A percentile compares a stretch with the other conserved stretches of the same genome.
phyloP scores from a whole-genome alignment of 2,113 vertebrate genomes.

The Macquaria ambigua region DNA sequence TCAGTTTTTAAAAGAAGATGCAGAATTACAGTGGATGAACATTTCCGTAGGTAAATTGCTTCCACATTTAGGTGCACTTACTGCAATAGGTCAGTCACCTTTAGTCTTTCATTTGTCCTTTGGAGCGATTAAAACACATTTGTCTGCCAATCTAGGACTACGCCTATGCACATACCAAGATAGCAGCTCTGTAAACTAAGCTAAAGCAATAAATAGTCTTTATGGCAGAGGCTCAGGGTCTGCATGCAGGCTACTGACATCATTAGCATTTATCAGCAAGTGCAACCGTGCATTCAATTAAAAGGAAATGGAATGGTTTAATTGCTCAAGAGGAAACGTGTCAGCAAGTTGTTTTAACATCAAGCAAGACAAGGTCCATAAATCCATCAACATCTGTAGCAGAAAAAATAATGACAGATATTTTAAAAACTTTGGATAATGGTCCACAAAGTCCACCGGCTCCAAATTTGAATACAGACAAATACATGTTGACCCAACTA shows the following conservation, averaged over 20 bases:
- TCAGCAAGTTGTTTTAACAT: background rate
- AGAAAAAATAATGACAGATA: too few relatives aligned
- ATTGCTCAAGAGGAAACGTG: background rate
- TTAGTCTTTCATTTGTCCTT: conserved; percentile 12
- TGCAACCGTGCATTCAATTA: background rate
- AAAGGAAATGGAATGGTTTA: background rate
- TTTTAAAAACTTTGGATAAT: too few relatives aligned
- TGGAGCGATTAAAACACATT: background rate
- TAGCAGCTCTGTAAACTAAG: background rate
- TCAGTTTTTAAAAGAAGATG: background rate
- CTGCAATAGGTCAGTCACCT: background rate
- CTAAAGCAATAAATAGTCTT: background rate
- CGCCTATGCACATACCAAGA: background rate
- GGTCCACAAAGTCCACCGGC: background rate
- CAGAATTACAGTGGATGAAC: background rate
- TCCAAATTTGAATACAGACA: too few relatives aligned
- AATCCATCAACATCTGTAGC: too few relatives aligned
- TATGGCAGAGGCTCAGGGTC: background rate
- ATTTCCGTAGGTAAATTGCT: background rate
- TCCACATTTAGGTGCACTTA: background rate
- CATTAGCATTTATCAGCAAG: background rate
- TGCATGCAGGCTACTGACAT: background rate
- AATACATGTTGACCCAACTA: background rate
- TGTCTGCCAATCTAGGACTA: background rate
- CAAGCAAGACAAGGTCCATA: background rate